Evolutionary conservation across 1,140 invertebrate species (phyloP).

Genomic region (Leptoteleia sp.): DNA sequence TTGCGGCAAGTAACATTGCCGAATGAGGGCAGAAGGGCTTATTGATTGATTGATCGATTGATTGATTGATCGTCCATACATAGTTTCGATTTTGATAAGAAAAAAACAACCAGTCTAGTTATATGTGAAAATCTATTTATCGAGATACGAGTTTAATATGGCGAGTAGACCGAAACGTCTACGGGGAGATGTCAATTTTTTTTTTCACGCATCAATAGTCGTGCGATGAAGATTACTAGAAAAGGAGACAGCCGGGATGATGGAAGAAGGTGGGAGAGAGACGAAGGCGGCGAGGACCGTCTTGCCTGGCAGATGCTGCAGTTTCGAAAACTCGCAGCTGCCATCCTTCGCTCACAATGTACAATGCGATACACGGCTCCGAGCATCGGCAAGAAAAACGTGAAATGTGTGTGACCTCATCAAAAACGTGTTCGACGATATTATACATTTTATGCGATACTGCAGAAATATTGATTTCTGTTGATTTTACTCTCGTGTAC

Average conservation of each 20-base stretch:
- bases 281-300: conserved; percentile 39
- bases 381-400: conserved; percentile 38
- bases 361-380: conserved; percentile 47
- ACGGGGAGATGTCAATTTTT: conserved; percentile 36
- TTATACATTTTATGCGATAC: conserved; percentile 21
- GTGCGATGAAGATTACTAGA: conserved; percentile 24
- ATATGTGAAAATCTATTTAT: conserved; percentile 4
- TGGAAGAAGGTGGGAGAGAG: conserved; percentile 30
- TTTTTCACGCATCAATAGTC: conserved; percentile 44
- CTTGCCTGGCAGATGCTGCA: conserved; percentile 66
- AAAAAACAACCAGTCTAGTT: no score
- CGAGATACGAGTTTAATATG: conserved; percentile 34
- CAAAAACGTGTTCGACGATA: conserved; percentile 30
- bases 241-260: conserved; percentile 7
- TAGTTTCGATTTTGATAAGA: no score
- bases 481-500: no score
- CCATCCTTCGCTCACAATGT: conserved; percentile 56
- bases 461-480: conserved; percentile 7
- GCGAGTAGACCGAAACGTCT: conserved; percentile 5
- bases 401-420: conserved; percentile 27
- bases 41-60: no score
- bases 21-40: no score
- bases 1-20: no score
- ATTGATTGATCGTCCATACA: no score
- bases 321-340: conserved; percentile 69